A percentile compares a stretch with the other conserved stretches of the same genome.
These are phyloP conservation scores for Seriola quinqueradiata DNA, from an alignment of 2,113 vertebrate genomes.

Conservation along the genomic window DNA sequence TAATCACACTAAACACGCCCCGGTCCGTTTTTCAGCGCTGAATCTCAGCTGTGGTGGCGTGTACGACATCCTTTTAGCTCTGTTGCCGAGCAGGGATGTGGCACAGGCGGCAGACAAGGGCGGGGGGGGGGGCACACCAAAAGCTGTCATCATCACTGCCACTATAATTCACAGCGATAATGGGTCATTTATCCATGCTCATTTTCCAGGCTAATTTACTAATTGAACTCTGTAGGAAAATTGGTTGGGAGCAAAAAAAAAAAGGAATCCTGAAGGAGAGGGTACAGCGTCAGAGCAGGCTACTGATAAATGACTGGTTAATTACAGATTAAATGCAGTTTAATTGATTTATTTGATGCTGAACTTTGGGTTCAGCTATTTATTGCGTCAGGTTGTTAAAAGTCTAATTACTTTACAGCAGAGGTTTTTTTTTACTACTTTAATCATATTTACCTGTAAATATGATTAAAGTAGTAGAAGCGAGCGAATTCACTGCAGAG, in stretches of 20 bases:
- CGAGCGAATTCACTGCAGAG: not conserved
- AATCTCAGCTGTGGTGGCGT: not conserved
- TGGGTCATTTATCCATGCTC: slow-evolving; percentile 64
- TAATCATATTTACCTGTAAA: not conserved
- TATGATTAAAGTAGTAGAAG: slow-evolving; percentile 1
- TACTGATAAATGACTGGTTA: slow-evolving; percentile 52
- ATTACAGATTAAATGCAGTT: slow-evolving; percentile 57
- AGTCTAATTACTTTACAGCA: slow-evolving; percentile 4
- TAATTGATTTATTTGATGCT: slow-evolving; percentile 41
- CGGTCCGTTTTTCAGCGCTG: slow-evolving; percentile 1
- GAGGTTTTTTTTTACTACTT: not conserved
- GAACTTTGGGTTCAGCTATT: slow-evolving; percentile 26
- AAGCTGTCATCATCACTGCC: slow-evolving; percentile 26
- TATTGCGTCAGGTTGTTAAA: not conserved
- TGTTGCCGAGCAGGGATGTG: slow-evolving; percentile 21
- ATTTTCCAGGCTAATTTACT: slow-evolving; percentile 64
- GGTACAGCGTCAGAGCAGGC: slow-evolving; percentile 12
- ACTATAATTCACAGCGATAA: slow-evolving; percentile 55
- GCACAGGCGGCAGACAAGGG: slow-evolving; percentile 14
- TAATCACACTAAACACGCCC: slow-evolving; percentile 29
- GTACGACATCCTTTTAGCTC: slow-evolving; percentile 5
- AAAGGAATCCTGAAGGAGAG: slow-evolving; percentile 35
- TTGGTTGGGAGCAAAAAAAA: slow-evolving; percentile 24
- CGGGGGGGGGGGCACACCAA: not conserved
- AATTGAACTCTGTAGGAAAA: slow-evolving; percentile 66